Base-by-base conservation (phyloP, 2,113 vertebrate species). In the Pterocles burchelli region DNA sequence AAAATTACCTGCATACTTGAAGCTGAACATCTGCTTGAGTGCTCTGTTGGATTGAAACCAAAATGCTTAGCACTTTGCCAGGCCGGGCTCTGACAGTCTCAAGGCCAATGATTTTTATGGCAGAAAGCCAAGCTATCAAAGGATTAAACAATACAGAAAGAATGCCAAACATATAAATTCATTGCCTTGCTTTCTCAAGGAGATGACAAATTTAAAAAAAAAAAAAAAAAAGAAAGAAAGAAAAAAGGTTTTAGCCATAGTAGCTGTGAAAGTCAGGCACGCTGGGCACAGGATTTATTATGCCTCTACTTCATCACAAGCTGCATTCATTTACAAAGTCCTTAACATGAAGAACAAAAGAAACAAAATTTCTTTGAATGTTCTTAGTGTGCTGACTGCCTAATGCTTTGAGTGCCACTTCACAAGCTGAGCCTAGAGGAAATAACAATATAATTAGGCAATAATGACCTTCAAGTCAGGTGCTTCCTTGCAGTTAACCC, bases 381-480 rank as follows among this genome's bases (percentile, higher is more conserved):
- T 78, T 92, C 66, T 3, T 29, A 94, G 49, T 36, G 43, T 59
- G 54, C 86, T 95, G 93, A 74, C 73, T 91, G 68, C 72, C 48
- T 96, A 84, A 90, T 80, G 68, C 63, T 96, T 73, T 90, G 79
- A 95, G 91, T 73, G 73, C 87, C 66, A 90, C 85, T 96, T 95
- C 89, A 93, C 74, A 96, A 66, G 76, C 78, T 80, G 68, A 92
- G 51, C 52, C 89, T 85, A 80, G 62, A 88, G 54, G 84, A 96
- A 95, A 94, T 90, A 90, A 76, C 94, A 88, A 88, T 93, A 90
- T 78, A 97, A 94, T 97, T 94, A 95, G 78, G 45, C 62, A 85
- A 63, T 85, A 93, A 90, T 29, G 83, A 93, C 89, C 96, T 90
- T 95, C 59, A 89, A 77, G 59, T 95, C 2, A 0, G 82, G 57